A percentile compares a stretch with the other conserved stretches of the same genome.
Evolutionary conservation across 2,113 vertebrate species (phyloP).

Genomic region (Macrotis lagotis): DNA sequence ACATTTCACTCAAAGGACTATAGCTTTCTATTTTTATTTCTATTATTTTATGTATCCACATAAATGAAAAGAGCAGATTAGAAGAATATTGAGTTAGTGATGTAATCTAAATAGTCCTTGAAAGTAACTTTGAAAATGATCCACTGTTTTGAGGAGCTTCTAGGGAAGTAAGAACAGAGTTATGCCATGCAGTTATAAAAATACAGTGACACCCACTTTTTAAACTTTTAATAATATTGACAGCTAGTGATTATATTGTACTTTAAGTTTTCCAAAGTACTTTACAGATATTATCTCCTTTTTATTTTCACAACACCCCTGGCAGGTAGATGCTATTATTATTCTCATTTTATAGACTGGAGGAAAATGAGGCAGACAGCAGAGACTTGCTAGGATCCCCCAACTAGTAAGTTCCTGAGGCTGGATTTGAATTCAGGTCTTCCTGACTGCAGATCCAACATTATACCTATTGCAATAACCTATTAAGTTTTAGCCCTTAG

Average conservation of each 20-base stretch:
- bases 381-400: background rate
- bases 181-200: slow-evolving; percentile 16
- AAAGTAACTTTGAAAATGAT: slow-evolving; percentile 21
- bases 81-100: background rate
- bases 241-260: background rate
- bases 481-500: slow-evolving; percentile 11
- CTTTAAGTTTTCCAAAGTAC: background rate
- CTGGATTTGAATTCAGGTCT: background rate
- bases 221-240: background rate
- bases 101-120: slow-evolving; percentile 11
- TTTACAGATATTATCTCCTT: background rate
- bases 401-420: background rate
- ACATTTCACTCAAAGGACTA: background rate
- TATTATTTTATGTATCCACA: too few relatives aligned
- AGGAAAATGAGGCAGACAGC: background rate
- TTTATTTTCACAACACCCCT: background rate
- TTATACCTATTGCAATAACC: background rate
- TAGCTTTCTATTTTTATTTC: background rate
- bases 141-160: slow-evolving; percentile 17
- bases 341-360: background rate
- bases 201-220: background rate
- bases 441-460: background rate
- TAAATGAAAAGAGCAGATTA: background rate
- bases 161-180: background rate
- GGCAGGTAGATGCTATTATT: background rate